phyloP scores from a whole-genome alignment of 2,888 invertebrate species.

The Argyresthia goedartella region DNA sequence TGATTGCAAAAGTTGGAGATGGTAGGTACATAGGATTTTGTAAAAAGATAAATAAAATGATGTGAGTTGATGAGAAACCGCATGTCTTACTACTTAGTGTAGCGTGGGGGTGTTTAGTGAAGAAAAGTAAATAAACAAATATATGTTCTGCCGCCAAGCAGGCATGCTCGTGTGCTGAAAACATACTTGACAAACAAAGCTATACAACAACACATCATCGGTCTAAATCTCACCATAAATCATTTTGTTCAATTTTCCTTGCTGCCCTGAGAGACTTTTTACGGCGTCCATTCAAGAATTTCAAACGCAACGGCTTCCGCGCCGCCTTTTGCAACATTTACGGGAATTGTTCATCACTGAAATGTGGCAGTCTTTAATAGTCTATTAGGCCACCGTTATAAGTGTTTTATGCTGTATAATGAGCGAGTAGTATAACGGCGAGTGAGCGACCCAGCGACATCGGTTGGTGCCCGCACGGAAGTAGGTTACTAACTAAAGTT shows the following conservation, averaged over 20 bases:
- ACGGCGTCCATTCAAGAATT: constrained; percentile 50
- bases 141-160: no score
- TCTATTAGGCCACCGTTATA: constrained; percentile 6
- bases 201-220: background rate
- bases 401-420: constrained; percentile 8
- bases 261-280: constrained; percentile 13
- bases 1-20: no score
- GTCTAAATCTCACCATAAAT: constrained; percentile 59
- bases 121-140: no score
- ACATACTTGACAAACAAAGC: background rate
- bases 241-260: constrained; percentile 58
- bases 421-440: constrained; percentile 24
- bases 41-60: no score
- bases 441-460: constrained; percentile 30
- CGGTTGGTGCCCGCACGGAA: constrained; percentile 68
- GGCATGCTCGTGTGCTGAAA: background rate
- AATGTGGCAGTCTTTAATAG: constrained; percentile 34
- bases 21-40: no score
- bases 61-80: no score
- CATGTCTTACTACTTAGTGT: no score
- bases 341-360: constrained; percentile 53
- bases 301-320: constrained; percentile 17
- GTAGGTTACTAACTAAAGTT: constrained; percentile 71
- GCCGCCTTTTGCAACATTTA: background rate
- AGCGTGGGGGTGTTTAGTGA: no score